A percentile compares a stretch with the other conserved stretches of the same genome.
Evolutionary conservation across 2,888 invertebrate genomes (phyloP).

Genomic region (Lysandra bellargus): DNA sequence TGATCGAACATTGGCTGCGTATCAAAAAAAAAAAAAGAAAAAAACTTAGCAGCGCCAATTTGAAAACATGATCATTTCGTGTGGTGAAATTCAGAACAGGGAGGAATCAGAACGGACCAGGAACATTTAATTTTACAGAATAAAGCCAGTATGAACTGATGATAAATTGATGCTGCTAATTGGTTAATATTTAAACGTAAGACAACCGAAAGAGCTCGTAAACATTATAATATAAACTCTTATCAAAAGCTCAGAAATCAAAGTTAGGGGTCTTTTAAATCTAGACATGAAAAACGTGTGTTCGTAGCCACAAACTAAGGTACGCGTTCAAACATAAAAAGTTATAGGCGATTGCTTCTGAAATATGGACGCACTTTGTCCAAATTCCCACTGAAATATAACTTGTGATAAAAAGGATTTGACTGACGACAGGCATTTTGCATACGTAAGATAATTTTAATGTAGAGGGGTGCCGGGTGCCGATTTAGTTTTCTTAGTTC

Average conservation of each 20-base stretch:
- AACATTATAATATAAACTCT: no score
- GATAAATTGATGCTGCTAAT: no score
- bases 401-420: slow-evolving; percentile 71
- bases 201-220: no score
- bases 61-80: no score
- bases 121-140: no score
- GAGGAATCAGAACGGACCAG: no score
- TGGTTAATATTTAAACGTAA: no score
- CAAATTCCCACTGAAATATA: slow-evolving; percentile 69
- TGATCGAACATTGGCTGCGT: slow-evolving; percentile 29
- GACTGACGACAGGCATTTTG: slow-evolving; percentile 37
- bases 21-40: background rate
- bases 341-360: background rate
- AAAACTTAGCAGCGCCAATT: no score
- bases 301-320: background rate
- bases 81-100: no score
- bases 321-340: background rate
- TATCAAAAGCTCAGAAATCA: no score
- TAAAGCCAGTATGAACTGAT: no score
- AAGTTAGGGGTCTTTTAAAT: no score
- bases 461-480: background rate
- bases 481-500: background rate
- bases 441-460: slow-evolving; percentile 1
- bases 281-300: background rate
- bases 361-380: slow-evolving; percentile 58